These are phyloP conservation scores for Microplitis deprimator DNA, from an alignment of 2,888 invertebrate genomes.

Conservation along the genomic window DNA sequence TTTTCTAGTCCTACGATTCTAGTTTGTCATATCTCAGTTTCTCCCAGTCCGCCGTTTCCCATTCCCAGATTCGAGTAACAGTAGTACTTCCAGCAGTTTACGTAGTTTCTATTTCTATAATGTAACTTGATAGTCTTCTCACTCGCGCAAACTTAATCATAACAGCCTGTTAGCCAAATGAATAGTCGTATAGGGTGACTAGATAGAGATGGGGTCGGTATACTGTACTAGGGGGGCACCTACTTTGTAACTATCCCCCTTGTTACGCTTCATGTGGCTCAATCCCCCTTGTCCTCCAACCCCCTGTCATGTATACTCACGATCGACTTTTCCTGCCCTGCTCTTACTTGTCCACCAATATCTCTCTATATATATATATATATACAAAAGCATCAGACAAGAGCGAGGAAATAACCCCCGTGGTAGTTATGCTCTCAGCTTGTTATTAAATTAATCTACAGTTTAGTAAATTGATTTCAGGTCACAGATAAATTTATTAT, in stretches of 20 bases:
- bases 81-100: conserved; percentile 46
- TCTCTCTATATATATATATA: background rate
- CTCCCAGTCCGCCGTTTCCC: background rate
- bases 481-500: conserved; percentile 56
- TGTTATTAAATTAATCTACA: conserved; percentile 68
- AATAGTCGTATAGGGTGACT: conserved; percentile 55
- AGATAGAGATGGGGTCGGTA: conserved; percentile 51
- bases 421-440: conserved; percentile 32
- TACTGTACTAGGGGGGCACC: conserved; percentile 46
- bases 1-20: conserved; percentile 17
- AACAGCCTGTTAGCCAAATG: conserved; percentile 68
- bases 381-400: background rate
- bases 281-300: conserved; percentile 20
- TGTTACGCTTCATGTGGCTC: conserved; percentile 55
- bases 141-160: conserved; percentile 63
- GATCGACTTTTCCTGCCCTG: conserved; percentile 53
- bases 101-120: conserved; percentile 36
- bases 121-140: conserved; percentile 25
- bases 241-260: conserved; percentile 49
- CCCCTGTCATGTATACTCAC: conserved; percentile 27
- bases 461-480: conserved; percentile 67
- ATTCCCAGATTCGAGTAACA: conserved; percentile 7
- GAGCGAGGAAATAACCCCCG: background rate
- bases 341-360: background rate
- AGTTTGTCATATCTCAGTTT: background rate